Conservation (phyloP, 2,888 invertebrate genomes). For the Ctena decussata region DNA sequence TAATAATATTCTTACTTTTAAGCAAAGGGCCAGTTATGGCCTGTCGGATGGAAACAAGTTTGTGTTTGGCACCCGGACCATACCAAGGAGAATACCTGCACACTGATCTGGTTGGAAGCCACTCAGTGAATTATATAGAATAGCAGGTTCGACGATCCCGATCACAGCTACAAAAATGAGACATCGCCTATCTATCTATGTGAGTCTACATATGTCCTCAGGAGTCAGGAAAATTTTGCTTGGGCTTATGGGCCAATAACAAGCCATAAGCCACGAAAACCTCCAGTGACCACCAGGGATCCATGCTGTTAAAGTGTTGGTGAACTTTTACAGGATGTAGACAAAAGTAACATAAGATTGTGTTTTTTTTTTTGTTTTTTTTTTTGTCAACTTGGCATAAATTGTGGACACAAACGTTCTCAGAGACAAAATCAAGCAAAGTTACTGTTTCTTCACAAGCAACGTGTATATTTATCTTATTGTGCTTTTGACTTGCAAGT, state of each 20-base stretch:
- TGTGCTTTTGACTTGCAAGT: too few species aligned
- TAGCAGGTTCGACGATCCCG: not conserved
- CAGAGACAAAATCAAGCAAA: too few species aligned
- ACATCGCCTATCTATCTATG: slow-evolving; percentile 21
- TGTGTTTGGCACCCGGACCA: slow-evolving; percentile 7
- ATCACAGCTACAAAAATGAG: slow-evolving; percentile 25
- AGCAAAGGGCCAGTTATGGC: slow-evolving; percentile 3
- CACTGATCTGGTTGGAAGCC: slow-evolving; percentile 24
- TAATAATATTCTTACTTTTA: not conserved
- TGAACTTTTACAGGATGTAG: not conserved
- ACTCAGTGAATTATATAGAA: not conserved
- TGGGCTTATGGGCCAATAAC: slow-evolving; percentile 25
- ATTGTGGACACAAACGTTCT: too few species aligned
- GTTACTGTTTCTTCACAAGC: too few species aligned
- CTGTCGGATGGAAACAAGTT: slow-evolving; percentile 3
- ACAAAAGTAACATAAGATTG: not conserved
- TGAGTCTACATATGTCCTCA: slow-evolving; percentile 7
- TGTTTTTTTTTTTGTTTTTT: too few species aligned
- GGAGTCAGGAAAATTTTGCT: slow-evolving; percentile 12
- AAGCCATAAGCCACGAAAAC: slow-evolving; percentile 6
- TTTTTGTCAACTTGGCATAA: too few species aligned
- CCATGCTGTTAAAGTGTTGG: slow-evolving; percentile 1
- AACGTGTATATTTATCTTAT: too few species aligned
- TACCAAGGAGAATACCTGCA: not conserved
- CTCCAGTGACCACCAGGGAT: slow-evolving; percentile 23